Evolutionary conservation across 1,140 invertebrate species (phyloP).

Genomic region (Phthorimaea operculella): DNA sequence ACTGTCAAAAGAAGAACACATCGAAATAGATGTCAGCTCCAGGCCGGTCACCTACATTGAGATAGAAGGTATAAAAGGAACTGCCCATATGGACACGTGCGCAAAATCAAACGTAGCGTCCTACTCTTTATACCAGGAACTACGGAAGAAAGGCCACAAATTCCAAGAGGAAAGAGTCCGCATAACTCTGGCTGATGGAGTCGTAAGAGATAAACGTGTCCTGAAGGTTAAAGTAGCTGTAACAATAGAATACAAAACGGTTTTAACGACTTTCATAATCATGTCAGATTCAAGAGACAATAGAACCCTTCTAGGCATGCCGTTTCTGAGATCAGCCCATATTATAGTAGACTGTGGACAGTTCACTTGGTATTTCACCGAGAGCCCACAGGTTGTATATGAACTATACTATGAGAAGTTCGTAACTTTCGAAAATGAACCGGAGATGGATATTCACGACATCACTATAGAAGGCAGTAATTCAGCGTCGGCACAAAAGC

Average conservation of each 20-base stretch:
- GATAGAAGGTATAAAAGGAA: background rate
- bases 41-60: background rate
- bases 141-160: background rate
- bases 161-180: background rate
- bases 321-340: background rate
- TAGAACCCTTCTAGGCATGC: background rate
- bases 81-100: background rate
- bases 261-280: background rate
- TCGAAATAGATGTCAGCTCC: background rate
- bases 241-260: background rate
- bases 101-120: background rate
- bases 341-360: background rate
- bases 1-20: background rate
- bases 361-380: background rate
- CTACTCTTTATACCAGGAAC: background rate
- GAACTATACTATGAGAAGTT: background rate
- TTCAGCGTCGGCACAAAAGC: background rate
- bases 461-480: background rate
- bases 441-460: background rate
- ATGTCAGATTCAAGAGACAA: background rate
- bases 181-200: background rate
- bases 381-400: background rate
- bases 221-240: background rate
- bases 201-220: background rate
- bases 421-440: background rate